Evolutionary conservation across 2,888 invertebrate species (phyloP).

Genomic region (Sycophila texana): DNA sequence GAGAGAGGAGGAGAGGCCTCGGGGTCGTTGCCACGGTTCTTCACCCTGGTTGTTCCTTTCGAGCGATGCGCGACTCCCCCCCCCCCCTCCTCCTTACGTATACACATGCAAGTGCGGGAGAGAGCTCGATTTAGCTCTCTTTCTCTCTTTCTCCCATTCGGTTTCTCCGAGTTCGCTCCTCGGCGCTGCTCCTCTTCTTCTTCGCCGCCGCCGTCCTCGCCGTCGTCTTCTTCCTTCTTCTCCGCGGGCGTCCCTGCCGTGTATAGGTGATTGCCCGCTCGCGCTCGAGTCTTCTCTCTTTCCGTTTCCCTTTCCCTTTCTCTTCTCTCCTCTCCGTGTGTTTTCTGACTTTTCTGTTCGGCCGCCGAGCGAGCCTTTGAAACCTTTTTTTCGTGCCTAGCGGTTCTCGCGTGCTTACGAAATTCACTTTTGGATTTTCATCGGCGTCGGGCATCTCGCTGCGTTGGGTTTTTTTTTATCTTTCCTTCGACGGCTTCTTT

Average conservation of each 20-base stretch:
- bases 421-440: slow-evolving; percentile 42
- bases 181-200: slow-evolving; percentile 38
- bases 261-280: slow-evolving; percentile 40
- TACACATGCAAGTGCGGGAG: slow-evolving; percentile 1
- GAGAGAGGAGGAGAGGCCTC: not conserved
- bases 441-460: not conserved
- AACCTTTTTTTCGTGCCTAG: slow-evolving; percentile 31
- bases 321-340: slow-evolving; percentile 38
- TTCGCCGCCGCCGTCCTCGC: slow-evolving; percentile 35
- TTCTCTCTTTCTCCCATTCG: slow-evolving; percentile 44
- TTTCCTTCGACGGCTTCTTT: not conserved
- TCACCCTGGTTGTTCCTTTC: slow-evolving; percentile 30
- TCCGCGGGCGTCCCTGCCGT: slow-evolving; percentile 34
- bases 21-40: slow-evolving; percentile 49
- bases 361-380: slow-evolving; percentile 14
- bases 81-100: slow-evolving; percentile 34
- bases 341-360: slow-evolving; percentile 48
- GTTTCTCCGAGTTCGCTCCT: slow-evolving; percentile 56
- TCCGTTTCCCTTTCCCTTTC: slow-evolving; percentile 56
- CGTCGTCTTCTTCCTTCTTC: slow-evolving; percentile 41
- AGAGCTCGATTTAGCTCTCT: slow-evolving; percentile 33
- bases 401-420: slow-evolving; percentile 25
- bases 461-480: slow-evolving; percentile 15
- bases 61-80: slow-evolving; percentile 7
- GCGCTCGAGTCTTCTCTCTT: slow-evolving; percentile 52